phyloP scores from a whole-genome alignment of 2,888 invertebrate genomes.

The Lepidonotus clava region DNA sequence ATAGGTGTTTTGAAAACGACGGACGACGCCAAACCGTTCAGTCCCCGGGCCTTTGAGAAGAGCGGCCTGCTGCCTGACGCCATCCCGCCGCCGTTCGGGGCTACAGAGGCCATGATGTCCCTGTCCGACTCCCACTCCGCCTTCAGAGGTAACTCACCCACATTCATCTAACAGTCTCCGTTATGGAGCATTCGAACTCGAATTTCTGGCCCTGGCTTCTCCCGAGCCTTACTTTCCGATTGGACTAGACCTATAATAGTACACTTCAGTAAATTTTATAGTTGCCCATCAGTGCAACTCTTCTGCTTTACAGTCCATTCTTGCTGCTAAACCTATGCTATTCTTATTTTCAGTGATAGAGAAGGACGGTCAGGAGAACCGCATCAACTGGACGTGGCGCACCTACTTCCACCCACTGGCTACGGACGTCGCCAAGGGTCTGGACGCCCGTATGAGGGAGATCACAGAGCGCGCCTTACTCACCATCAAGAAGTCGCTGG shows the following conservation, averaged over 20 bases:
- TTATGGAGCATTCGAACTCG: too few relatives aligned
- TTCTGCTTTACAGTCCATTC: too few relatives aligned
- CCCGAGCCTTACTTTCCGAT: too few relatives aligned
- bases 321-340: too few relatives aligned
- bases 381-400: conserved; percentile 74
- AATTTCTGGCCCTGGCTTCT: too few relatives aligned
- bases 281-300: too few relatives aligned
- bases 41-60: conserved; percentile 62
- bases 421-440: conserved; percentile 70
- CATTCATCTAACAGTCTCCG: too few relatives aligned
- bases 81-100: conserved; percentile 61
- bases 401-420: conserved; percentile 74
- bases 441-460: conserved; percentile 70
- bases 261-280: too few relatives aligned
- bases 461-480: conserved; percentile 66
- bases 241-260: too few relatives aligned
- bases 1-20: conserved; percentile 75
- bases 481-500: conserved; percentile 68
- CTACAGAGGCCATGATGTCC: conserved; percentile 56
- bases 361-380: conserved; percentile 32
- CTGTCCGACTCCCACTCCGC: conserved; percentile 27
- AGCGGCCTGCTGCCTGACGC: conserved; percentile 63
- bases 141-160: conserved; percentile 22
- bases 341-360: conserved; percentile 45
- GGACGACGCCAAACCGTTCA: conserved; percentile 61